Conservation (phyloP, 2,888 invertebrate genomes). For the Dioctria rufipes region DNA sequence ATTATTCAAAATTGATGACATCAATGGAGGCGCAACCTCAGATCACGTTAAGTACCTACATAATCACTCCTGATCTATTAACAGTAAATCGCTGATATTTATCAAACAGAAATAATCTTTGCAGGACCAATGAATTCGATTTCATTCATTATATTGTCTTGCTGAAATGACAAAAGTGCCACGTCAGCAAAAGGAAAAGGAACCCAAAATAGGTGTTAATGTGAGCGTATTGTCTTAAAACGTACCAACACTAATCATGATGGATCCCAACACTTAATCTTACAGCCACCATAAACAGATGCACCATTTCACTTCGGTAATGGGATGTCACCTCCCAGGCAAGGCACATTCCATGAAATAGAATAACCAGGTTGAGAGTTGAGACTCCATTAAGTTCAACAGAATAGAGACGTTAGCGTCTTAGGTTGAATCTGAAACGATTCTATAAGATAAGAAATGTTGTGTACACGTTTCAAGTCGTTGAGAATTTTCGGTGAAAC, state of each 20-base stretch:
- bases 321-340: background rate
- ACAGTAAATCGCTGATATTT: too few species aligned
- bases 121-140: too few species aligned
- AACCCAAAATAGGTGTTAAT: constrained; percentile 36
- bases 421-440: constrained; percentile 43
- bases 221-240: constrained; percentile 42
- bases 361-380: constrained; percentile 43
- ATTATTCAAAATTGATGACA: too few species aligned
- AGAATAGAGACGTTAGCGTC: constrained; percentile 41
- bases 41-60: too few species aligned
- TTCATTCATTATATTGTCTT: too few species aligned
- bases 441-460: constrained; percentile 44
- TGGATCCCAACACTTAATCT: constrained; percentile 40
- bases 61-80: too few species aligned
- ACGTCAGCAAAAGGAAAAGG: too few species aligned
- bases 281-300: constrained; percentile 43
- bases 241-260: constrained; percentile 36
- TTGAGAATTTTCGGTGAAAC: constrained; percentile 7
- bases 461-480: constrained; percentile 48
- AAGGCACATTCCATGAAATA: constrained; percentile 6
- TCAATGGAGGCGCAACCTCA: too few species aligned
- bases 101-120: too few species aligned
- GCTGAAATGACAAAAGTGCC: too few species aligned
- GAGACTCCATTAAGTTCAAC: constrained; percentile 33
- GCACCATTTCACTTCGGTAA: constrained; percentile 38